A percentile compares a stretch with the other conserved stretches of the same genome.
These are phyloP conservation scores for Clarias macrocephalus DNA, from an alignment of 2,113 vertebrate species.

Conservation along the genomic window DNA sequence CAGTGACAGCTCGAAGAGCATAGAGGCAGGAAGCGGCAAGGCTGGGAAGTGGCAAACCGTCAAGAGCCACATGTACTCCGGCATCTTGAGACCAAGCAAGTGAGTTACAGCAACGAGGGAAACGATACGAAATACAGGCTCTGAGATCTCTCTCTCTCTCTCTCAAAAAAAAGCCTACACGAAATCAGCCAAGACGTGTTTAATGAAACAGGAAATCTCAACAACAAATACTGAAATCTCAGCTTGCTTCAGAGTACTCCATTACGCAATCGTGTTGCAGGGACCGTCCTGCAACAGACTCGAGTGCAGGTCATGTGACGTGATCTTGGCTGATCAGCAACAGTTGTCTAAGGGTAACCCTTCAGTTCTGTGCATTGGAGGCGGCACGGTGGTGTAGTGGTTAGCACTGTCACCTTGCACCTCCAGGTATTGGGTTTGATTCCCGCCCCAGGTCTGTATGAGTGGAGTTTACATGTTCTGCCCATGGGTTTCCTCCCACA, in stretches of 20 bases:
- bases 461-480: no score
- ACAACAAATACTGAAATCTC: not conserved
- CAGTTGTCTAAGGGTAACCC: no score
- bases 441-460: no score
- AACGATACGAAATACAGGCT: not conserved
- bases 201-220: not conserved
- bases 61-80: constrained; percentile 97
- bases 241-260: not conserved
- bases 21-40: constrained; percentile 86
- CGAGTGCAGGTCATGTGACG: not conserved
- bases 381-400: no score
- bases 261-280: not conserved
- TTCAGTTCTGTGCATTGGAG: not conserved
- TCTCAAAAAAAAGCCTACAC: not conserved
- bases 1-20: constrained; percentile 91
- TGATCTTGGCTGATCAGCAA: no score
- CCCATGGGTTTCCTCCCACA: no score
- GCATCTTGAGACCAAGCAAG: constrained; percentile 96
- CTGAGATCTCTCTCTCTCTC: not conserved
- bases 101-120: constrained; percentile 79
- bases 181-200: not conserved
- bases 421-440: no score
- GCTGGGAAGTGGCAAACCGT: constrained; percentile 91
- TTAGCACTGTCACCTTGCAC: no score
- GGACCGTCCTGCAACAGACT: not conserved